Base-by-base conservation (phyloP, 1,140 invertebrate genomes). In the Drosophila ficusphila region DNA sequence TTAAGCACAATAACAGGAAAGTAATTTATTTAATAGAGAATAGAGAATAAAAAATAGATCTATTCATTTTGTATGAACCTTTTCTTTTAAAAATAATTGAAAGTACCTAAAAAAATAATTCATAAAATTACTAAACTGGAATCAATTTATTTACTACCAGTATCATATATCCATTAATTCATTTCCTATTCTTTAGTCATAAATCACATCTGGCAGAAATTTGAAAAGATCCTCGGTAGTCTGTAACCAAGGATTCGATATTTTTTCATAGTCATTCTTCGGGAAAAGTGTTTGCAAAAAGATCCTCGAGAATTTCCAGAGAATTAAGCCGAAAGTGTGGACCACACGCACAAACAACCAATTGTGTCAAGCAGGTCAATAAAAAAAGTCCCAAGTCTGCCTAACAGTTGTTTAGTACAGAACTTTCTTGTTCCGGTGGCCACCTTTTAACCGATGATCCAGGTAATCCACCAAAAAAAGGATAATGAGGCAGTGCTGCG, bases 391-490 rank as follows among this genome's bases (percentile, higher is more conserved):
- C 6, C 3, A 14, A 12, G 38, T 53, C 31, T 38, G 25, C 47
- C 52, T 34, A 36, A 36, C 54, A 36, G 34, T 41, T 33, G 44
- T 5, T 60, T 23, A 7, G 27, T 31, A 33, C 29, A 51, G 57
- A 58, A 36, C 21, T 79, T 72, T 82, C 68, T 74, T 78, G 79
- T 83, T 82, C 79, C 79, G 72, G 72, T 74, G 47, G 33, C 60
- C 33, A 65, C 60, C 39, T 52, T 67, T 67, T 47, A 42, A 19
- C 16, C 34, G 18, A 7, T 14, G 29, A 14, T 67, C 5, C 68
- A 61, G 79, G 78, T 82, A 77, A 60, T 34, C 27, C 34, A 23
- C 31, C 31, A 60, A 12, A 51, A 42, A 41, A 48, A 41, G 79
- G 36, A 64, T 65, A 56, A 38, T 23, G 36, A 34, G n/a, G 23